Base-by-base conservation (phyloP, 1,140 invertebrate genomes). In the Asobara japonica region DNA sequence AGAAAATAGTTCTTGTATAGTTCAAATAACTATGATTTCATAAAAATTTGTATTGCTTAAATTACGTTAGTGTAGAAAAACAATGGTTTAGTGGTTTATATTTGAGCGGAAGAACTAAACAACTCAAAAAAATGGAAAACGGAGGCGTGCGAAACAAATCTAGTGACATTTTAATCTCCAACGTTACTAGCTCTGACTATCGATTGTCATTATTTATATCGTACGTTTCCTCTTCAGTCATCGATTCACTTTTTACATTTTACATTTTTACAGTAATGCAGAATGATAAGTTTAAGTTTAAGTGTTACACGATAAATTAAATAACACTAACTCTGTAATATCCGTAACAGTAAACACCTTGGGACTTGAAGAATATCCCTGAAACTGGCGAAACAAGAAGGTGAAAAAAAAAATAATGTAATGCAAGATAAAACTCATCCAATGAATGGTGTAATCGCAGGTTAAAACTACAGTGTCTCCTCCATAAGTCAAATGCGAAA, bases 211-310 rank as follows among this genome's bases (percentile, higher is more conserved):
- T 87, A 88, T 87, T 86, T 87, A 87, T 86, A 86, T 86, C 85
- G 84, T 87, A 86, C 86, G 84, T 86, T 86, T 86, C 86, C 85
- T 87, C 86, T 88, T 86, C 86, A 86, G 85, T 87, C 86, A 88
- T 88, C 85, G 86, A 88, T 88, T 88, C 85, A 83, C 85, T 87
- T 87, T 88, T 88, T 86, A 87, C 86, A 88, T 86, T 87, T 88
- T 85, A 84, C 85, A 86, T 86, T 87, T 88, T 86, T 87, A 87
- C 85, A 87, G 84, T 85, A 86, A 87, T 85, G 84, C 60, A 85
- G 83, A 82, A 83, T 81, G 83, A 82, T 83, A 85, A 84, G 82
- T 86, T 83, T 81, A 86, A 80, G 78, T 82, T 62, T 62, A 62
- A 81, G 80, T 76, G 77, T 77, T 78, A 80, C 75, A 75, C 72